Conservation (phyloP, 2,113 vertebrate genomes). For the Prunella himalayana region DNA sequence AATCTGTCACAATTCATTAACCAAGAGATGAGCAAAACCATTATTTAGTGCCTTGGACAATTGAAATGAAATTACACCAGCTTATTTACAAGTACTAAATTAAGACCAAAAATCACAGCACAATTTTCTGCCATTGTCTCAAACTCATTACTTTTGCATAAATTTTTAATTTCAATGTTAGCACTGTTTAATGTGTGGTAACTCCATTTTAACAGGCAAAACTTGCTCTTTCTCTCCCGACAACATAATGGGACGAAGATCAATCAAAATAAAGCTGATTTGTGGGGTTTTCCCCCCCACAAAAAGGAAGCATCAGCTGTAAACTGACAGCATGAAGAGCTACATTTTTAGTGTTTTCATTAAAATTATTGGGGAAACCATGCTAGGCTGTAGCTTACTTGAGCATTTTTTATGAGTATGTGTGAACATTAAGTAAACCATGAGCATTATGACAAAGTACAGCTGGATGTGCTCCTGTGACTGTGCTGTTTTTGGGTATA, state of each 20-base stretch:
- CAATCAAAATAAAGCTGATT: not conserved
- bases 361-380: not conserved
- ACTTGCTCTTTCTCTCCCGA: not conserved
- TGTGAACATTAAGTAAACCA: not conserved
- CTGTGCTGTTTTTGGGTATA: not conserved
- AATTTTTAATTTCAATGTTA: not conserved
- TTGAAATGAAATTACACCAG: not conserved
- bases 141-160: not conserved
- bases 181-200: not conserved
- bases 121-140: not conserved
- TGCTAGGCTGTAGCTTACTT: not conserved
- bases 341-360: not conserved
- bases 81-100: not conserved
- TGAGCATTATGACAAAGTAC: not conserved
- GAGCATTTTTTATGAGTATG: not conserved
- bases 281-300: rapidly evolving
- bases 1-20: not conserved
- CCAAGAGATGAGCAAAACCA: not conserved
- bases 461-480: not conserved
- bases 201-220: not conserved
- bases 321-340: not conserved
- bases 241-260: rapidly evolving
- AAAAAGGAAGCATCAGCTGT: not conserved
- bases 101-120: not conserved
- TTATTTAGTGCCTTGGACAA: not conserved